phyloP scores from a whole-genome alignment of 2,888 invertebrate species.

The Thymelicus acteon region DNA sequence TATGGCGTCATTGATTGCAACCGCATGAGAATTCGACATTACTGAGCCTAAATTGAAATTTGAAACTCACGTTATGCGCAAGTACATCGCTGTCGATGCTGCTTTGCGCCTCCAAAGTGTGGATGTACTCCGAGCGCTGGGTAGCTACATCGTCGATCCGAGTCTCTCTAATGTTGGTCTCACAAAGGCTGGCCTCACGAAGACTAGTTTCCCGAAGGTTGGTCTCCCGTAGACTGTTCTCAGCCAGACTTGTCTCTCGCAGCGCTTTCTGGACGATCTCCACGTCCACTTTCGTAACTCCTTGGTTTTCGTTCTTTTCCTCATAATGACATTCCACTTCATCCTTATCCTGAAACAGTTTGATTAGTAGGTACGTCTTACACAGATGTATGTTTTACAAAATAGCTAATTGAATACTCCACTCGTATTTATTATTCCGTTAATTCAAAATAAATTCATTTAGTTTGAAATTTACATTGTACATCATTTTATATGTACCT shows the following conservation, averaged over 20 bases:
- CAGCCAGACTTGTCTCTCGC: slow-evolving; percentile 52
- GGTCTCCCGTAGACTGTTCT: slow-evolving; percentile 47
- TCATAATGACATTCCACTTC: slow-evolving; percentile 80
- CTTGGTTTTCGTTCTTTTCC: slow-evolving; percentile 77
- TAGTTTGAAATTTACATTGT: too few relatives aligned
- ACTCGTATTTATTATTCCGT: too few relatives aligned
- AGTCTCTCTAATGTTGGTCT: slow-evolving; percentile 84
- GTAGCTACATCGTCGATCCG: slow-evolving; percentile 86
- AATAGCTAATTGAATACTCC: neutral
- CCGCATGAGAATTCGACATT: too few relatives aligned
- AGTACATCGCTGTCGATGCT: slow-evolving; percentile 86
- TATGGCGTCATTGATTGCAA: too few relatives aligned
- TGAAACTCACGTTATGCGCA: slow-evolving; percentile 87
- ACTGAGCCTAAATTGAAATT: too few relatives aligned
- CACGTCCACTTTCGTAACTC: slow-evolving; percentile 63
- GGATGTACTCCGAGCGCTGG: slow-evolving; percentile 75
- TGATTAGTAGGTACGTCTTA: neutral
- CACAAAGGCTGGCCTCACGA: slow-evolving; percentile 46
- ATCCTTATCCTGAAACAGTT: slow-evolving; percentile 68
- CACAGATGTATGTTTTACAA: neutral
- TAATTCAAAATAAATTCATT: too few relatives aligned
- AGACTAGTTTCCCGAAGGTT: slow-evolving; percentile 84
- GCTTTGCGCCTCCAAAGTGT: slow-evolving; percentile 79
- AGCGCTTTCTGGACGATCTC: slow-evolving; percentile 67
- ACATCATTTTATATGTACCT: too few relatives aligned